Evolutionary conservation across 1,140 invertebrate species (phyloP).

Genomic region (Probaryconus sp.): DNA sequence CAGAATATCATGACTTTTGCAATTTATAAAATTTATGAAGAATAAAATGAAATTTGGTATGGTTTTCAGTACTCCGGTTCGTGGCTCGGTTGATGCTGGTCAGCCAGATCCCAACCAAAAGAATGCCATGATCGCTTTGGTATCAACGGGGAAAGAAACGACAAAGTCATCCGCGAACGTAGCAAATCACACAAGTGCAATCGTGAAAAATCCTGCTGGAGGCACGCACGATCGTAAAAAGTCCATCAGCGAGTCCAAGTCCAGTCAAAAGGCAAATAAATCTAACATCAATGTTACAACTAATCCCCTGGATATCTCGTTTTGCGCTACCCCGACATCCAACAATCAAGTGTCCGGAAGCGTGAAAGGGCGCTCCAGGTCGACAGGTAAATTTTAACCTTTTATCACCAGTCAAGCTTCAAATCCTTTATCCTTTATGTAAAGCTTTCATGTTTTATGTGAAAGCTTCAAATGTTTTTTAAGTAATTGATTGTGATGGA

Average conservation of each 20-base stretch:
- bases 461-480: too few relatives aligned
- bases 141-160: slow-evolving; percentile 66
- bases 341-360: slow-evolving; percentile 54
- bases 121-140: slow-evolving; percentile 67
- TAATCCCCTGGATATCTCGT: slow-evolving; percentile 80
- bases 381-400: slow-evolving; percentile 68
- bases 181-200: slow-evolving; percentile 38
- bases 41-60: slow-evolving; percentile 11
- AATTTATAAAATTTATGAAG: too few relatives aligned
- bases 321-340: slow-evolving; percentile 64
- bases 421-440: too few relatives aligned
- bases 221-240: slow-evolving; percentile 48
- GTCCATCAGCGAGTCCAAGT: slow-evolving; percentile 50
- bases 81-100: slow-evolving; percentile 76
- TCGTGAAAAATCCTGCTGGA: slow-evolving; percentile 36
- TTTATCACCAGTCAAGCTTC: too few relatives aligned
- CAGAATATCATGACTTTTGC: too few relatives aligned
- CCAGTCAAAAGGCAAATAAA: slow-evolving; percentile 61
- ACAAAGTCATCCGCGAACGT: slow-evolving; percentile 35
- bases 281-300: slow-evolving; percentile 82
- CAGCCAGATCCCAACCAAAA: slow-evolving; percentile 70
- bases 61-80: slow-evolving; percentile 72
- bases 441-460: too few relatives aligned
- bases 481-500: too few relatives aligned
- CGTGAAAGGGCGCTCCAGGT: slow-evolving; percentile 65